Evolutionary conservation across 2,797 vertebrate genomes (phyloP).

Genomic region (Leptoclinus maculatus): DNA sequence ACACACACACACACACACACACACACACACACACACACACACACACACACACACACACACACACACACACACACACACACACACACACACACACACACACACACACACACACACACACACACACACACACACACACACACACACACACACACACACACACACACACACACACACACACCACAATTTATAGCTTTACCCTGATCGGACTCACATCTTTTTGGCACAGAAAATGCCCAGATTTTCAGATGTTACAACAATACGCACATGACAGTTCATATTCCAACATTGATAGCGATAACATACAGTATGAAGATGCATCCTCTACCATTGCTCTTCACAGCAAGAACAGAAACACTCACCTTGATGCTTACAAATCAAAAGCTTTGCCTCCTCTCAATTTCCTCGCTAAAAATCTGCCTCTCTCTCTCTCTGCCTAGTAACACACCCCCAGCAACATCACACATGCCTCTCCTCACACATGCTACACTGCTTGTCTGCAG

Average conservation of each 20-base stretch:
- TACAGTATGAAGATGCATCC: not conserved
- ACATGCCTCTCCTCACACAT: slow-evolving; percentile 46
- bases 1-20: slow-evolving; percentile 28
- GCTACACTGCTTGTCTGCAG: slow-evolving; percentile 60
- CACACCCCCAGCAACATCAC: slow-evolving; percentile 63
- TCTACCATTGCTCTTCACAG: not conserved
- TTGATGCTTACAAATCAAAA: slow-evolving; percentile 55
- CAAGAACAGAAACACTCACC: slow-evolving; percentile 63
- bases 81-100: slow-evolving; percentile 17
- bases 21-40: slow-evolving; percentile 11
- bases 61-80: slow-evolving; percentile 27
- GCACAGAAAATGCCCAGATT: not conserved
- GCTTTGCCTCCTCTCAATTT: slow-evolving; percentile 32
- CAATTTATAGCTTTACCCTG: not conserved
- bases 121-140: slow-evolving; percentile 27
- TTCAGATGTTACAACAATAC: slow-evolving; percentile 5
- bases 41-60: slow-evolving; percentile 16
- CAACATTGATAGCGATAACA: not conserved
- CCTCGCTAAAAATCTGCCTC: slow-evolving; percentile 21
- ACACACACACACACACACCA: slow-evolving; percentile 17
- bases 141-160: slow-evolving; percentile 16
- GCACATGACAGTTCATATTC: slow-evolving; percentile 1
- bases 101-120: slow-evolving; percentile 15
- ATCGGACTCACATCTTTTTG: slow-evolving; percentile 2
- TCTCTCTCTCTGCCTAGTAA: slow-evolving; percentile 49